Conservation (phyloP, 2,888 invertebrate species). For the Lamellibrachia satsuma region DNA sequence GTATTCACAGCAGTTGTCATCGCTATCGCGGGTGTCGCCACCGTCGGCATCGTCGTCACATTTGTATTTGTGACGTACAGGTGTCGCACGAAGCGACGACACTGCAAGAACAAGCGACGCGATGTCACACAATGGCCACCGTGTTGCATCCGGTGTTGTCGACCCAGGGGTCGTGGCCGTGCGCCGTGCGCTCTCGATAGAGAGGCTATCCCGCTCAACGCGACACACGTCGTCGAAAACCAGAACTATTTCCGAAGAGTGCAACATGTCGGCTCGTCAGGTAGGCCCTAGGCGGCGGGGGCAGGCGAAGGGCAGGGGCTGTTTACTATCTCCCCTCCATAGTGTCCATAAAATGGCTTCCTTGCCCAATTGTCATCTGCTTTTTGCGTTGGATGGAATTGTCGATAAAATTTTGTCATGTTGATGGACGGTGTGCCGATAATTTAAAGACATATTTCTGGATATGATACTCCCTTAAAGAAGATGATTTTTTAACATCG, state of each 20-base stretch:
- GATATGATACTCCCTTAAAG: no score
- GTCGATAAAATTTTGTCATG: no score
- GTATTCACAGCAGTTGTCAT: not conserved
- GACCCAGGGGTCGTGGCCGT: not conserved
- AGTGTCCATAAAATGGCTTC: no score
- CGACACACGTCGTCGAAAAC: constrained; percentile 39
- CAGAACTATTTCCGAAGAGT: constrained; percentile 35
- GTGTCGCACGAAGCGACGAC: not conserved
- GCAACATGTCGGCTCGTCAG: not conserved
- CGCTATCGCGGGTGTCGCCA: not conserved
- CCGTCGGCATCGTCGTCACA: constrained; percentile 4
- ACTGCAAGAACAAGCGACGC: constrained; percentile 5
- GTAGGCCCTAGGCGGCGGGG: not conserved
- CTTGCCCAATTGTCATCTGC: no score
- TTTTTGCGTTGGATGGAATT: no score
- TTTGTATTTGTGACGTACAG: not conserved
- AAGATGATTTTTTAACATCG: no score
- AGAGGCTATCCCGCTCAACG: constrained; percentile 42
- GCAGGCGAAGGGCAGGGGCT: not conserved
- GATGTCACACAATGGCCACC: not conserved
- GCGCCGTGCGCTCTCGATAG: constrained; percentile 21
- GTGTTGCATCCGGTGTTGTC: not conserved
- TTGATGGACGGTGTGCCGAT: no score
- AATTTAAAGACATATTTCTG: no score
- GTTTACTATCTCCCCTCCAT: no score